Evolutionary conservation across 2,797 vertebrate genomes (phyloP).

Genomic region (Poecilia picta): DNA sequence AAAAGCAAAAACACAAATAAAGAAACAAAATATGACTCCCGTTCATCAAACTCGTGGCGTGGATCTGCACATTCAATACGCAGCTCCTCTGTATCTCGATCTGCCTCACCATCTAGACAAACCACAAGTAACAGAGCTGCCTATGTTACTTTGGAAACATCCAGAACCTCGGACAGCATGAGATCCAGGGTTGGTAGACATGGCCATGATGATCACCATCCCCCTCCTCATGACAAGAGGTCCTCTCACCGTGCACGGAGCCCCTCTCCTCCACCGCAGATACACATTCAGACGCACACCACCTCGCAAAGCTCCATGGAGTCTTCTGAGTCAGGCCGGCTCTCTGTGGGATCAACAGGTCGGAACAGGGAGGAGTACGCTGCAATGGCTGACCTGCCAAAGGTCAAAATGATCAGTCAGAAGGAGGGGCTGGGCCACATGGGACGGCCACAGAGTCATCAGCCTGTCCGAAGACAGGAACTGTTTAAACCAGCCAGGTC

Average conservation of each 20-base stretch:
- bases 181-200: conserved; percentile 51
- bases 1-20: conserved; percentile 53
- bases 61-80: conserved; percentile 67
- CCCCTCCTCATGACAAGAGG: conserved; percentile 34
- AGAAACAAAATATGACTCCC: conserved; percentile 54
- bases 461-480: conserved; percentile 83
- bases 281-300: conserved; percentile 59
- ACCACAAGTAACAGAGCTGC: conserved; percentile 41
- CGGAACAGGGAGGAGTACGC: conserved; percentile 87
- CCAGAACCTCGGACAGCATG: conserved; percentile 41
- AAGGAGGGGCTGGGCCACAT: conserved; percentile 57
- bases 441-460: conserved; percentile 70
- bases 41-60: conserved; percentile 60
- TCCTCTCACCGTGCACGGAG: conserved; percentile 32
- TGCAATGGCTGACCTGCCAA: conserved; percentile 89
- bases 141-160: conserved; percentile 52
- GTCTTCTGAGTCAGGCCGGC: conserved; percentile 72
- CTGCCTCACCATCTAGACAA: conserved; percentile 67
- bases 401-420: conserved; percentile 82
- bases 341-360: conserved; percentile 76
- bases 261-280: conserved; percentile 62
- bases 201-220: conserved; percentile 36
- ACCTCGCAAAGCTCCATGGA: conserved; percentile 83
- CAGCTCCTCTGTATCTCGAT: conserved; percentile 68
- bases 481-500: conserved; percentile 85